These are phyloP conservation scores for Azemiops feae DNA, from an alignment of 2,113 vertebrate genomes.

Conservation along the genomic window DNA sequence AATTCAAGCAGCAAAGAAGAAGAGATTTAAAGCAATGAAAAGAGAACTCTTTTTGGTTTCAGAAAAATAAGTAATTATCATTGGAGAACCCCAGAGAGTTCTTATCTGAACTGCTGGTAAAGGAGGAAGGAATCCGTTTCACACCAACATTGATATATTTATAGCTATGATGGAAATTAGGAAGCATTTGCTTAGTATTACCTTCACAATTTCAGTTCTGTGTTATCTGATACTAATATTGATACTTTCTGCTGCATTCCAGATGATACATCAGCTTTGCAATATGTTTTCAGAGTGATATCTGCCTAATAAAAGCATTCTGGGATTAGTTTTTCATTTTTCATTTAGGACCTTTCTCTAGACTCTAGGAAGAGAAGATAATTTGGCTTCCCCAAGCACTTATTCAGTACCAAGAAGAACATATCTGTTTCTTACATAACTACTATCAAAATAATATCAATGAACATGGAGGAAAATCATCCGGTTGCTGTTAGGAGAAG, in stretches of 20 bases:
- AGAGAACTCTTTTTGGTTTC: background rate
- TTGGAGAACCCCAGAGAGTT: conserved; percentile 31
- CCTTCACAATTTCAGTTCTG: conserved; percentile 20
- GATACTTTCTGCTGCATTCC: rapidly evolving
- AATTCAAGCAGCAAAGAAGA: conserved; percentile 22
- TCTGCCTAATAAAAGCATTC: background rate
- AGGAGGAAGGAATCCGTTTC: conserved; percentile 33
- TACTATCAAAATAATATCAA: background rate
- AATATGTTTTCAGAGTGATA: background rate
- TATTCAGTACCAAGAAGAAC: background rate
- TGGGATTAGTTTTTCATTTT: no score
- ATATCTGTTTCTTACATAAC: background rate
- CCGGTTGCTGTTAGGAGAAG: background rate
- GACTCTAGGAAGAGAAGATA: background rate
- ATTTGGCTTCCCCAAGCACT: background rate
- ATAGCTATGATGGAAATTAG: conserved; percentile 17
- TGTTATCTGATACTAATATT: conserved; percentile 22
- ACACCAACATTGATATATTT: conserved; percentile 27
- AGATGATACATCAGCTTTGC: background rate
- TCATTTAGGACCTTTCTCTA: no score
- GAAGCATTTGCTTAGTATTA: background rate
- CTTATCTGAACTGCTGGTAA: conserved; percentile 24
- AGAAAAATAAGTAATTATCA: conserved; percentile 40
- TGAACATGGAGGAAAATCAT: background rate
- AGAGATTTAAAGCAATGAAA: conserved; percentile 35